These are phyloP conservation scores for Bombylius major DNA, from an alignment of 2,888 invertebrate species.

Conservation along the genomic window DNA sequence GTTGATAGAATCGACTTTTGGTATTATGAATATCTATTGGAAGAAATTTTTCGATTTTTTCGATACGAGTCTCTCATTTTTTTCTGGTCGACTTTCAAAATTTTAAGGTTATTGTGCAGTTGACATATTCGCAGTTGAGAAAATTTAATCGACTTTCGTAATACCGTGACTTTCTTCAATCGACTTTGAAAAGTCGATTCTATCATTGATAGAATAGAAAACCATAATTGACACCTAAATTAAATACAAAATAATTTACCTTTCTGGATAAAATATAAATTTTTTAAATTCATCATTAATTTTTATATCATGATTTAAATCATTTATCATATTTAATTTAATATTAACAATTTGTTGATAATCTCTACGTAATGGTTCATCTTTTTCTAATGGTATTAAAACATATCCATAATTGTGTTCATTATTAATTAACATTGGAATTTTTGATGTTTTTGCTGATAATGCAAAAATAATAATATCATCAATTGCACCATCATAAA, in stretches of 20 bases:
- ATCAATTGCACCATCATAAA: conserved; percentile 69
- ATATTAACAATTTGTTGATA: conserved; percentile 59
- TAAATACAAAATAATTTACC: conserved; percentile 13
- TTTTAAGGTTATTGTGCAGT: no score
- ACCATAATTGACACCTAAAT: no score
- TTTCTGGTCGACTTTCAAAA: no score
- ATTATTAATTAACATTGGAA: conserved; percentile 67
- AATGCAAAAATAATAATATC: conserved; percentile 89
- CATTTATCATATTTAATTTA: conserved; percentile 60
- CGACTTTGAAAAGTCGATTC: no score
- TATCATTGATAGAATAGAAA: no score
- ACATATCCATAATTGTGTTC: conserved; percentile 70
- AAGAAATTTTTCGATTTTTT: no score
- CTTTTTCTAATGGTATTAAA: conserved; percentile 63
- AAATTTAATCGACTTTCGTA: no score
- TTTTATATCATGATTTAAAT: conserved; percentile 37
- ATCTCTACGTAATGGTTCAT: conserved; percentile 51
- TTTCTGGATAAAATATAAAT: conserved; percentile 32
- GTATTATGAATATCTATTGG: no score
- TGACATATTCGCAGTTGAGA: no score
- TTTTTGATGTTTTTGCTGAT: conserved; percentile 54
- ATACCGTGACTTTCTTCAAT: no score
- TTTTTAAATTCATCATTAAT: conserved; percentile 34
- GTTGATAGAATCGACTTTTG: no score
- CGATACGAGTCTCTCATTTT: no score